Conservation (phyloP, 2,113 vertebrate species). For the Indri indri region DNA sequence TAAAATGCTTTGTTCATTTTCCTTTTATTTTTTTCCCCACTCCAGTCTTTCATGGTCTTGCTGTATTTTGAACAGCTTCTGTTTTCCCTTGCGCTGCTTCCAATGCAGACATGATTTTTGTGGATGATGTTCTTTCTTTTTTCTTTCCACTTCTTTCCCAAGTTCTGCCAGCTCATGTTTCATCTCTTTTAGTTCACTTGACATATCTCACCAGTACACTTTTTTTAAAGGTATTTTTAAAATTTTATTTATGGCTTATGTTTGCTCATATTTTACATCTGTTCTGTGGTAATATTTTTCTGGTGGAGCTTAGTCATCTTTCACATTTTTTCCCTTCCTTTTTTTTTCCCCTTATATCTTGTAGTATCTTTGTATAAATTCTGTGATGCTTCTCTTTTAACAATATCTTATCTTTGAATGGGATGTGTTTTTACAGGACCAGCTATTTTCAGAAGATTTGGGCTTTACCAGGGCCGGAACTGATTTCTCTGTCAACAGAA, state of each 20-base stretch:
- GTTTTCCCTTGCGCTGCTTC: background rate
- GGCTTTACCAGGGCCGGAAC: background rate
- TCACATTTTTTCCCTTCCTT: background rate
- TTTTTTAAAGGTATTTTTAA: background rate
- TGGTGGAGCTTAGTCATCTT: background rate
- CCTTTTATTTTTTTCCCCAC: background rate
- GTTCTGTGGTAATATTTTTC: background rate
- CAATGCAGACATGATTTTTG: background rate
- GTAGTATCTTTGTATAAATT: background rate
- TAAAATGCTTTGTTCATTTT: background rate
- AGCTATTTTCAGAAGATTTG: background rate
- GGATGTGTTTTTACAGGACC: background rate
- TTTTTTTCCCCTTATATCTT: background rate
- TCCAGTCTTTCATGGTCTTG: background rate
- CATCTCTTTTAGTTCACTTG: conserved; percentile 11
- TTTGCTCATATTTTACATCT: conserved; percentile 33
- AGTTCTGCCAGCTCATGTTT: background rate
- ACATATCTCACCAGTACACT: background rate
- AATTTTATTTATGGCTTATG: background rate
- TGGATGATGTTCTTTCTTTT: background rate
- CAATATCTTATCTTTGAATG: background rate
- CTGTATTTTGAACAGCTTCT: background rate
- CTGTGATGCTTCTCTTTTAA: background rate
- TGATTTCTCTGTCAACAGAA: background rate
- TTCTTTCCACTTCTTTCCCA: background rate